Base-by-base conservation (phyloP, 2,113 vertebrate genomes). In the Platysteira castanea region DNA sequence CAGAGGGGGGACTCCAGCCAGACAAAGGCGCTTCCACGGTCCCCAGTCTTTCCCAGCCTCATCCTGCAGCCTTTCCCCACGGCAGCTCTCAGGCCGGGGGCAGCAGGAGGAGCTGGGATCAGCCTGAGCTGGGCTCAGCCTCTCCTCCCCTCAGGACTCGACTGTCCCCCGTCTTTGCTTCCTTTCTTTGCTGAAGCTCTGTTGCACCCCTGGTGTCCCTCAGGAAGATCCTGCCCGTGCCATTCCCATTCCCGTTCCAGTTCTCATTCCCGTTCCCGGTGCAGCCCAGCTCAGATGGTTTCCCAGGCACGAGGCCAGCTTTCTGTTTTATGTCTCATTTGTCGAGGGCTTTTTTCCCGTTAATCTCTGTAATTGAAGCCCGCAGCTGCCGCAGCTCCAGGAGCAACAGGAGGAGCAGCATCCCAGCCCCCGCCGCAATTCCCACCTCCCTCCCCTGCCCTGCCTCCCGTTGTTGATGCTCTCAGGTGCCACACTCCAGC, bases 401-500 rank as follows among this genome's bases (percentile, higher is more conserved):
- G 26, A 81, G 81, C 13, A 4, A n/a, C 33, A 69, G 61, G 35
- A 87, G 82, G 42, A 80, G 53, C 84, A 54, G 84, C 68, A 54
- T 70, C 47, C 52, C 30, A 42, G 54, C 33, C 11, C 15, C 42
- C 31, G 56, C 37, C 59, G 6, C 37, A 75, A 87, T 49, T 89
- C 57, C 68, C 8, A 5, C 27, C 61, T 64, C 61, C 78, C 67
- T 37, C 89, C 41, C n/a, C 82, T 81, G 59, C 71, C 80, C 54
- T 84, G 77, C 56, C 49, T 82, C 50, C 27, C 60, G 41, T 24
- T 65, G 65, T 79, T 79, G 80, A 57, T 86, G 95, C 87, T 94
- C 70, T 87, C 94, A 91, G 89, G 89, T 95, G 79, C 7, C 15
- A 30, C 54, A 31, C 56, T 67, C 89, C 77, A 87, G 54, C 69